Evolutionary conservation across 2,888 invertebrate species (phyloP), one percentile per base, ranked within the genome.

Genomic region (Sisyra nigra): DNA sequence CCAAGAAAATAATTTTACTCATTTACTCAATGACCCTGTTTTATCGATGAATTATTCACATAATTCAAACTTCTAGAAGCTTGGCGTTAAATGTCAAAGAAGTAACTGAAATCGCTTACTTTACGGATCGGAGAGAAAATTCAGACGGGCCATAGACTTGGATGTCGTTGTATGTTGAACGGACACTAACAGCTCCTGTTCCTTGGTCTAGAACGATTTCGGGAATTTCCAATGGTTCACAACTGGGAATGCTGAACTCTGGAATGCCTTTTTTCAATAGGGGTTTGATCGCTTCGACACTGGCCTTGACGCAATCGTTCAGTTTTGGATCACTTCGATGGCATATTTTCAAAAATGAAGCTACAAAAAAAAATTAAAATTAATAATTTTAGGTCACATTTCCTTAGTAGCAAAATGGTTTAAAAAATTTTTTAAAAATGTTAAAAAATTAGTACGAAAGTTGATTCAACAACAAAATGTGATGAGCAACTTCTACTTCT

Each of bases 331-430:
- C 77, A 40, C 69, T 75, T 4, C 76, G 68, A 48, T 69, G 72
- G 54, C 84, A 84, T 44, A 77, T 60, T 53, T 75, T 69, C 10
- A 84, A 65, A 56, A 74, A 81, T 5, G 67, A 58, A 18, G 81
- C 83, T 83, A 57, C 3, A 62, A 60, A 43, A 14, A 44, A 37
- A 7, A 7, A 24, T 5, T 24, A 24, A 24, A 24, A n/a, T n/a
- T n/a, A n/a, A n/a, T n/a, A n/a, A n/a, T n/a, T n/a, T n/a, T n/a
- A n/a, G n/a, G n/a, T n/a, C n/a, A n/a, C n/a, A n/a, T n/a, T n/a
- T n/a, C n/a, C n/a, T n/a, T n/a, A n/a, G n/a, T n/a, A n/a, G n/a
- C n/a, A n/a, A n/a, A n/a, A n/a, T n/a, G n/a, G n/a, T n/a, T n/a
- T n/a, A n/a, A n/a, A n/a, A n/a, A n/a, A n/a, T n/a, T n/a, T n/a